Evolutionary conservation across 2,888 invertebrate species (phyloP).

Genomic region (Pseudoips prasinana): DNA sequence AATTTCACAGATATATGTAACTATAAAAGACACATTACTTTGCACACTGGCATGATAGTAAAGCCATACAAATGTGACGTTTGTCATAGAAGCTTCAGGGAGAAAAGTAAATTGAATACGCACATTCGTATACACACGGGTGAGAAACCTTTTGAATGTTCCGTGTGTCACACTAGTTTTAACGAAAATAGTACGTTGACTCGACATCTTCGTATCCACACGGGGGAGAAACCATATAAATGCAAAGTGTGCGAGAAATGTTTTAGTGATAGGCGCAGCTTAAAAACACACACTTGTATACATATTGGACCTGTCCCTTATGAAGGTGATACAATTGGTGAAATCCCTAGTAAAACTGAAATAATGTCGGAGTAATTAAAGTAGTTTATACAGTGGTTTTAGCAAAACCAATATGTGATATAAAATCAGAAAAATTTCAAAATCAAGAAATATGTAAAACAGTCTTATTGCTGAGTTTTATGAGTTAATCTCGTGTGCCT

Average conservation of each 20-base stretch:
- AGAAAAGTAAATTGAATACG: not conserved
- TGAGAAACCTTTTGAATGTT: not conserved
- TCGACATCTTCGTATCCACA: not conserved
- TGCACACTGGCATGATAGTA: slow-evolving; percentile 1
- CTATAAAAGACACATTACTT: not conserved
- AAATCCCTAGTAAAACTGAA: too few species aligned
- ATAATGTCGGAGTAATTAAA: too few species aligned
- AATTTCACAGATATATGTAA: not conserved
- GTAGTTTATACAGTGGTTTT: too few species aligned
- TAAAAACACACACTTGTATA: too few species aligned
- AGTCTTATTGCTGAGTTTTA: too few species aligned
- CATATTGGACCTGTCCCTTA: too few species aligned
- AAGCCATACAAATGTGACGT: not conserved
- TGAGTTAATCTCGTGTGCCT: too few species aligned
- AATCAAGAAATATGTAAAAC: too few species aligned
- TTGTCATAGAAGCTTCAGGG: not conserved
- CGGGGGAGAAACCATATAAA: not conserved
- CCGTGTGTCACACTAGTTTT: not conserved
- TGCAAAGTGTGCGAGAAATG: not conserved
- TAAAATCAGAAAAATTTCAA: too few species aligned
- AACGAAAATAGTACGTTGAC: not conserved
- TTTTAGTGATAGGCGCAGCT: too few species aligned
- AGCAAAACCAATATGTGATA: too few species aligned
- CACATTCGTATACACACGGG: not conserved
- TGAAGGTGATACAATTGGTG: too few species aligned